A percentile compares a stretch with the other conserved stretches of the same genome.
Conservation (phyloP, 2,888 invertebrate species). For the Meganola albula region DNA sequence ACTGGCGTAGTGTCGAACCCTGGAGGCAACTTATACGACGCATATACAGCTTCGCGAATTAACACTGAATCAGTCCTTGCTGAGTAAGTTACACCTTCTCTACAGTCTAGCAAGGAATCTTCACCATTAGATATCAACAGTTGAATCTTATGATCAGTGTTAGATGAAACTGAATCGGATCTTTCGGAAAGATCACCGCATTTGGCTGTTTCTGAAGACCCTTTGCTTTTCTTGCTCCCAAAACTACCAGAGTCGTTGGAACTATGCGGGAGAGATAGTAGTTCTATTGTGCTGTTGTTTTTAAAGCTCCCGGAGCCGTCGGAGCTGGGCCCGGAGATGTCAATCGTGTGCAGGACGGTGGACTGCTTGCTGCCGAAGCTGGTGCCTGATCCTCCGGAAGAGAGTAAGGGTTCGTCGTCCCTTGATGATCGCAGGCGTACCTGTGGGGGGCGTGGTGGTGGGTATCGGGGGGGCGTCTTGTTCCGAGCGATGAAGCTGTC, state of each 20-base stretch:
- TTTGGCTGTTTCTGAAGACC: slow-evolving; percentile 65
- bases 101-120: slow-evolving; percentile 65
- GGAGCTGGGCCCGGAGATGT: slow-evolving; percentile 58
- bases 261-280: slow-evolving; percentile 64
- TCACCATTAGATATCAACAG: slow-evolving; percentile 67
- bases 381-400: slow-evolving; percentile 64
- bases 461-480: slow-evolving; percentile 94
- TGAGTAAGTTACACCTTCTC: slow-evolving; percentile 67
- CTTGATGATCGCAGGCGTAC: slow-evolving; percentile 70
- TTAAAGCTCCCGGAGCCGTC: slow-evolving; percentile 65
- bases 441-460: slow-evolving; percentile 86
- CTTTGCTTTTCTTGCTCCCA: slow-evolving; percentile 66
- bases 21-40: slow-evolving; percentile 66
- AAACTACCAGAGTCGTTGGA: slow-evolving; percentile 63
- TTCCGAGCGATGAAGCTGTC: slow-evolving; percentile 93
- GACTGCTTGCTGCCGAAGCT: slow-evolving; percentile 69
- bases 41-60: slow-evolving; percentile 68
- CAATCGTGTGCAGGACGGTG: slow-evolving; percentile 56
- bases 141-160: slow-evolving; percentile 64
- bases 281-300: slow-evolving; percentile 58
- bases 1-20: slow-evolving; percentile 72
- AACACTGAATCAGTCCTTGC: slow-evolving; percentile 72
- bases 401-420: slow-evolving; percentile 72
- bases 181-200: slow-evolving; percentile 58
- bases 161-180: slow-evolving; percentile 57